Evolutionary conservation across 2,797 vertebrate species (phyloP).

Genomic region (Tapera naevia): DNA sequence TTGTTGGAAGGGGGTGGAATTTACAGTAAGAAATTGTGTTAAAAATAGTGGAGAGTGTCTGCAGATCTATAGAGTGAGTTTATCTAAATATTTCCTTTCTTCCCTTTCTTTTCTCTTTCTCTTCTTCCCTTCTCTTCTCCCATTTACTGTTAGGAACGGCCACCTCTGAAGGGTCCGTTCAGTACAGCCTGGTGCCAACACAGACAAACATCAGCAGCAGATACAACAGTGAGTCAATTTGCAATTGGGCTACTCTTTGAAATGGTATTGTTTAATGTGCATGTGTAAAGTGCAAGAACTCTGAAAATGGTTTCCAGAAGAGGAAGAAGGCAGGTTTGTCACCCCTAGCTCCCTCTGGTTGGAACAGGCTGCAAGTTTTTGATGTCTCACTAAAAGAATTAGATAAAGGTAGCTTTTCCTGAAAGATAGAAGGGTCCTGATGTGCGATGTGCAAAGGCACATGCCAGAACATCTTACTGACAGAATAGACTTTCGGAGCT

Average conservation of each 20-base stretch:
- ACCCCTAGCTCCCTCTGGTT: background rate
- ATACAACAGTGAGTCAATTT: conserved; percentile 76
- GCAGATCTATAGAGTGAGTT: background rate
- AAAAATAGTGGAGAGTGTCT: background rate
- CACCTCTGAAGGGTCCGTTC: conserved; percentile 73
- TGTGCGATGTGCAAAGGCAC: background rate
- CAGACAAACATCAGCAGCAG: conserved; percentile 50
- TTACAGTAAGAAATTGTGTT: background rate
- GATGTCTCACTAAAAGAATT: background rate
- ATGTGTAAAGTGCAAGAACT: background rate
- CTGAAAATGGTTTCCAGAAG: background rate
- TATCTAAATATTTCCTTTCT: conserved; percentile 48
- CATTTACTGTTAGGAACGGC: conserved; percentile 75
- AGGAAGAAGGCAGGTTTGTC: background rate
- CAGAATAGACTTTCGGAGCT: background rate
- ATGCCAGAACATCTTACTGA: background rate
- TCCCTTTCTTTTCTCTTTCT: background rate
- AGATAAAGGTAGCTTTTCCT: background rate
- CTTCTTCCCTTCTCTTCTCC: conserved; percentile 55
- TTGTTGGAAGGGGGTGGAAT: background rate
- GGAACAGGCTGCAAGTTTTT: background rate
- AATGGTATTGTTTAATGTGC: background rate
- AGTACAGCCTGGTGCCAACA: conserved; percentile 65
- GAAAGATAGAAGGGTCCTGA: background rate
- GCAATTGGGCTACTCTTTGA: background rate